A percentile compares a stretch with the other conserved stretches of the same genome.
These are phyloP conservation scores for Dyspetes luteomarginatus DNA, from an alignment of 2,888 invertebrate species.

Conservation along the genomic window DNA sequence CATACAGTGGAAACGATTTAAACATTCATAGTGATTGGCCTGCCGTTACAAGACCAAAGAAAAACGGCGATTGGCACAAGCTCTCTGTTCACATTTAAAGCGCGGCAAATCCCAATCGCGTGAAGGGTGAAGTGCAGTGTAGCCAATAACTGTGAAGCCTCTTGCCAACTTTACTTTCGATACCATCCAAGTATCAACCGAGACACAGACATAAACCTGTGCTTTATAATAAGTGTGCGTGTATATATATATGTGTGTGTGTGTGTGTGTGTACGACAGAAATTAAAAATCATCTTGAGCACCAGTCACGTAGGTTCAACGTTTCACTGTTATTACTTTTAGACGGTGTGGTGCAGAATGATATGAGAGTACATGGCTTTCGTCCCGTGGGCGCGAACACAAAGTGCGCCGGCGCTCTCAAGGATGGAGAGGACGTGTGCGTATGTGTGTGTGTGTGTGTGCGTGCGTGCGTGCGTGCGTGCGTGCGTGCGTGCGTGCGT, in stretches of 20 bases:
- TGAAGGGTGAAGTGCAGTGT: not conserved
- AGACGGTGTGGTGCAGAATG: conserved; percentile 67
- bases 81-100: conserved; percentile 6
- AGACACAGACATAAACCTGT: conserved; percentile 15
- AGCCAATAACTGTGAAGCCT: conserved; percentile 7
- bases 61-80: conserved; percentile 27
- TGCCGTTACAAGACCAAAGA: not conserved
- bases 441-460: conserved; percentile 23
- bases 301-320: conserved; percentile 77
- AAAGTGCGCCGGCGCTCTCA: conserved; percentile 20
- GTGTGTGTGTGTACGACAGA: not conserved
- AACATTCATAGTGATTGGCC: not conserved
- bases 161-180: conserved; percentile 19
- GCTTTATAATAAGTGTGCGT: conserved; percentile 2
- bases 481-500: no score
- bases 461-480: no score
- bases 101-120: conserved; percentile 4
- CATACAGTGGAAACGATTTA: not conserved
- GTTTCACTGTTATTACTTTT: conserved; percentile 81
- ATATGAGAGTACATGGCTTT: conserved; percentile 17
- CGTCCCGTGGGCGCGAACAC: conserved; percentile 6
- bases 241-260: not conserved
- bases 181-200: conserved; percentile 1
- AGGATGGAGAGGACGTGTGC: not conserved
- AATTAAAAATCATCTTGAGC: conserved; percentile 71